A percentile compares a stretch with the other conserved stretches of the same genome.
phyloP scores from a whole-genome alignment of 2,113 vertebrate species.

The Emydura subglobosa region DNA sequence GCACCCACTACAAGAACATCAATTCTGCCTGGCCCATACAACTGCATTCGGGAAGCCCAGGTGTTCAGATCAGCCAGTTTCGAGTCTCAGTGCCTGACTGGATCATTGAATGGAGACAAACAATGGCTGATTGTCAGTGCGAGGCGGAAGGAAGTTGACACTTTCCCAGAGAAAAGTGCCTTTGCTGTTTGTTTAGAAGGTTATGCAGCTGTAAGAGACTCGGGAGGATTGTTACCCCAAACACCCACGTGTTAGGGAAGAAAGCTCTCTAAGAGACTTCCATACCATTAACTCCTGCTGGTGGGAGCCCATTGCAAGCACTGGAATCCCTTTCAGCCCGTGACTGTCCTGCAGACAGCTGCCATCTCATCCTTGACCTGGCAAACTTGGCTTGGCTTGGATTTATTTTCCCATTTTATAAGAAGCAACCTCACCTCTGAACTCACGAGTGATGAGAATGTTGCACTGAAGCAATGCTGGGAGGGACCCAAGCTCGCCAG shows the following conservation, averaged over 20 bases:
- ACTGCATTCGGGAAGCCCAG: constrained; percentile 19
- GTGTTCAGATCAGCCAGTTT: background rate
- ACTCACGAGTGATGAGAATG: background rate
- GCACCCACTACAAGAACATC: background rate
- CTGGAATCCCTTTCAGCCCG: background rate
- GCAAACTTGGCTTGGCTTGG: background rate
- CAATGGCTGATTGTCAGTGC: background rate
- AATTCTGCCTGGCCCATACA: background rate
- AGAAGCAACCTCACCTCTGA: constrained; percentile 46
- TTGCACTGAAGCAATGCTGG: background rate
- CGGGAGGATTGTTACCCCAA: constrained; percentile 34
- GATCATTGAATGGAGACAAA: background rate
- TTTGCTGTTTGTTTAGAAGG: constrained; percentile 56
- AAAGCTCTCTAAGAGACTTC: constrained; percentile 31
- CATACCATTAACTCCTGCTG: constrained; percentile 58
- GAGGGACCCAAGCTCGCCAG: background rate
- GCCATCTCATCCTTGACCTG: constrained; percentile 5
- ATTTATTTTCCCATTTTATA: constrained; percentile 51
- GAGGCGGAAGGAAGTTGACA: constrained; percentile 26
- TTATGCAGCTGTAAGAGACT: constrained; percentile 56
- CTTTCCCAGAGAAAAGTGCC: constrained; percentile 66
- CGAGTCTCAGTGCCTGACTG: background rate
- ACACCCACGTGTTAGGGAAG: constrained; percentile 32
- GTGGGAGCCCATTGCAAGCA: constrained; percentile 26
- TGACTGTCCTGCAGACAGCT: background rate